Evolutionary conservation across 1,140 invertebrate genomes (phyloP).

Genomic region (Cotesia vestalis): DNA sequence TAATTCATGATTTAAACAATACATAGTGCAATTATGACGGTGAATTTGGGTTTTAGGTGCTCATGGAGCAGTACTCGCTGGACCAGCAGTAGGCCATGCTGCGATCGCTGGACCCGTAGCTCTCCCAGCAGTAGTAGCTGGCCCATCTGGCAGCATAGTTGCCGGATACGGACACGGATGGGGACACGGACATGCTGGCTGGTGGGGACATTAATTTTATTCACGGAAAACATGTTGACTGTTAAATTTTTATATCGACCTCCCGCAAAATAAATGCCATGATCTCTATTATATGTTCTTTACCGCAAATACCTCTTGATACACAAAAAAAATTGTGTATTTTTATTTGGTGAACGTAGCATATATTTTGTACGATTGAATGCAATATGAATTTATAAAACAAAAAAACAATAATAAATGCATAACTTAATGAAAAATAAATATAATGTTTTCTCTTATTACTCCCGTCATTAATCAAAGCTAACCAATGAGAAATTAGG

Average conservation of each 20-base stretch:
- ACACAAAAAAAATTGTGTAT: not conserved
- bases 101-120: slow-evolving; percentile 57
- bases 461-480: too few relatives aligned
- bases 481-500: too few relatives aligned
- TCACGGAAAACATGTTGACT: not conserved
- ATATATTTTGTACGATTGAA: not conserved
- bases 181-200: slow-evolving; percentile 22
- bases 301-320: not conserved
- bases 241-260: not conserved
- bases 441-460: too few relatives aligned
- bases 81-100: slow-evolving; percentile 54
- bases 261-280: not conserved
- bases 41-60: slow-evolving; percentile 37
- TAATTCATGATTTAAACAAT: not conserved
- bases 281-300: slow-evolving; percentile 1
- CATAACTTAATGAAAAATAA: too few relatives aligned
- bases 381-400: not conserved
- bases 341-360: not conserved
- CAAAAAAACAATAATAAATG: not conserved
- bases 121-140: slow-evolving; percentile 58
- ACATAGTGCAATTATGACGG: not conserved
- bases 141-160: slow-evolving; percentile 59
- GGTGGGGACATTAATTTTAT: slow-evolving; percentile 42
- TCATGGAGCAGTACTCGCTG: slow-evolving; percentile 54
- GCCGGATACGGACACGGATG: slow-evolving; percentile 54